phyloP scores from a whole-genome alignment of 2,113 vertebrate genomes.

The Chloropsis hardwickii region DNA sequence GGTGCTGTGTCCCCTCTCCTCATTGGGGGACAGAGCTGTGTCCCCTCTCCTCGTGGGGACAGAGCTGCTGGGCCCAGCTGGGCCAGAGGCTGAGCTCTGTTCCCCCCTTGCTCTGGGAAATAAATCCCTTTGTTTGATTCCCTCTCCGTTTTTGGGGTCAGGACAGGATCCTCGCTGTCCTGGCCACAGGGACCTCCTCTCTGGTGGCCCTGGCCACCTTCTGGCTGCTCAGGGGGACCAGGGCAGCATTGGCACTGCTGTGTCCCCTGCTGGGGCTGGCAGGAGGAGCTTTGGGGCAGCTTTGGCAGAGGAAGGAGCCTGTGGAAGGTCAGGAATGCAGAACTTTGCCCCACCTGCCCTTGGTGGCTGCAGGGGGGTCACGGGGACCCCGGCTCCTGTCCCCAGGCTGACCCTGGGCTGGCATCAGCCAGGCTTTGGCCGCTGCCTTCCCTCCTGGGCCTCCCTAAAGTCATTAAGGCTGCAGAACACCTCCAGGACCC shows the following conservation, averaged over 20 bases:
- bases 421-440: not conserved
- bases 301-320: not conserved
- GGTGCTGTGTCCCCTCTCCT: too few species aligned
- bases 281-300: not conserved
- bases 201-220: not conserved
- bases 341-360: not conserved
- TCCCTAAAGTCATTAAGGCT: not conserved
- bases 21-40: too few species aligned
- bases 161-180: not conserved
- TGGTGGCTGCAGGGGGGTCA: not conserved
- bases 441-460: not conserved
- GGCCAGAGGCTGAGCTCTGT: slow-evolving; percentile 64
- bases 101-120: slow-evolving; percentile 26
- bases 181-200: not conserved
- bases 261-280: not conserved
- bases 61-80: not conserved
- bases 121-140: not conserved
- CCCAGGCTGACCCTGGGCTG: not conserved
- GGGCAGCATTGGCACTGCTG: not conserved
- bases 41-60: not conserved
- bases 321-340: not conserved
- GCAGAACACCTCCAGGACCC: not conserved
- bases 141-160: not conserved
- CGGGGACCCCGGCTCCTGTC: not conserved
- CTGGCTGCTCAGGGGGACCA: not conserved